These are phyloP conservation scores for Protophormia terraenovae DNA, from an alignment of 2,888 invertebrate species.

Conservation along the genomic window DNA sequence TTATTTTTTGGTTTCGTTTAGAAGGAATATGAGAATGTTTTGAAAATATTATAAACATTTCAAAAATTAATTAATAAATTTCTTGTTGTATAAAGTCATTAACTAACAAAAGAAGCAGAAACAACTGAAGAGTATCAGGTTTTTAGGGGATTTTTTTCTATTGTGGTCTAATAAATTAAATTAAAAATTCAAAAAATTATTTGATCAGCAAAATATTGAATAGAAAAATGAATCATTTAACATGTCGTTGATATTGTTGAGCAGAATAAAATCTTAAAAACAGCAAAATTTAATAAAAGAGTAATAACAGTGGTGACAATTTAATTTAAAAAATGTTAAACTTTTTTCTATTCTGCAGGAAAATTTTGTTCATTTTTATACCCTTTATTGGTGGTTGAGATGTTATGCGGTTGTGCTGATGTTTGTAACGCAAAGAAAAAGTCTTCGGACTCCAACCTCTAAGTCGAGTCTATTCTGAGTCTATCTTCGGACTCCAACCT, in stretches of 20 bases:
- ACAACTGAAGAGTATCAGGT: background rate
- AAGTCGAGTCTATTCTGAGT: no score
- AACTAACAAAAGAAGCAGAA: background rate
- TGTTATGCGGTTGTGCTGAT: no score
- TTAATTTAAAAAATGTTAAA: no score
- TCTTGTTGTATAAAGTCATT: background rate
- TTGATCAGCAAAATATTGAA: background rate
- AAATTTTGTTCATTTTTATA: no score
- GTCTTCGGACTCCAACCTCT: no score
- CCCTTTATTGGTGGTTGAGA: no score
- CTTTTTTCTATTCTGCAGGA: no score
- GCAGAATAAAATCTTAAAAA: background rate
- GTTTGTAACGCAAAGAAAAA: no score
- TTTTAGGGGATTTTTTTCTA: background rate
- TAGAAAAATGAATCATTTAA: slow-evolving; percentile 13
- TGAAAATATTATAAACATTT: background rate
- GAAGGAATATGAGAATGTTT: background rate
- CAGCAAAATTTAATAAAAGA: background rate
- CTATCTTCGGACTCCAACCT: no score
- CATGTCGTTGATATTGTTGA: no score
- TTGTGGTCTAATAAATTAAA: background rate
- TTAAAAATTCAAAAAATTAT: background rate
- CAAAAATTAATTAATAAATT: background rate
- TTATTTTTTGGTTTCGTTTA: background rate
- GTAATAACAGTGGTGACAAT: no score